These are phyloP conservation scores for Lepidotrigona ventralis DNA, from an alignment of 1,140 invertebrate species.

Conservation along the genomic window DNA sequence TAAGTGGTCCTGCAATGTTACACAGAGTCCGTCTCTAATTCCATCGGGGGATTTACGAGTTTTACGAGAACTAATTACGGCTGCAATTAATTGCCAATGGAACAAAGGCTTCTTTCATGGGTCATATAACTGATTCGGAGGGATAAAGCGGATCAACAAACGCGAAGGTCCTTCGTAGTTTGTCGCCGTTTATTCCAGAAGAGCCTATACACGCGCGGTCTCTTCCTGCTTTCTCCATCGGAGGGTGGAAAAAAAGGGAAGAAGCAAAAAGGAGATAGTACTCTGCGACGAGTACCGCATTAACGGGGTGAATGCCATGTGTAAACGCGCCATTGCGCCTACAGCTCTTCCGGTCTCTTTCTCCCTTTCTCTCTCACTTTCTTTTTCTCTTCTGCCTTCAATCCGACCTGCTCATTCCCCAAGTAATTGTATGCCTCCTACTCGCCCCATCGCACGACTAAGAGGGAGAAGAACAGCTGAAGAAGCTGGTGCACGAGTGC, in stretches of 20 bases:
- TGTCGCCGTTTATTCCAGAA: constrained; percentile 8
- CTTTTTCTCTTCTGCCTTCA: background rate
- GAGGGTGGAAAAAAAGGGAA: background rate
- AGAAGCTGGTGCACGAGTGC: constrained; percentile 23
- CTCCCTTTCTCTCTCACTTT: background rate
- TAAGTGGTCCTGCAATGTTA: constrained; percentile 50
- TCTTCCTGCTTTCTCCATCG: background rate
- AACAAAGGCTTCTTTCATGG: constrained; percentile 65
- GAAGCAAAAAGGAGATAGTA: constrained; percentile 13
- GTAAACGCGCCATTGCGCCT: constrained; percentile 44
- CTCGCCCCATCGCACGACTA: background rate
- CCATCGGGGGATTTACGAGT: constrained; percentile 64
- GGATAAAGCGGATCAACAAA: constrained; percentile 29
- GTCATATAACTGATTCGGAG: constrained; percentile 61
- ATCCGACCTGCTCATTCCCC: background rate
- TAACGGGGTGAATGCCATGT: constrained; percentile 48
- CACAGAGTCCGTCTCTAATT: constrained; percentile 49
- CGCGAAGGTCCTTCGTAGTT: constrained; percentile 22
- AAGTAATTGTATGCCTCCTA: constrained; percentile 35
- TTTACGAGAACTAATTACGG: constrained; percentile 64
- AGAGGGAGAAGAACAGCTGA: constrained; percentile 13
- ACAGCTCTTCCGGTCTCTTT: background rate
- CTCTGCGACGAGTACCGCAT: constrained; percentile 40
- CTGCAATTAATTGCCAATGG: constrained; percentile 62
- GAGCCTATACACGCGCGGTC: background rate